Conservation (phyloP, 2,113 vertebrate species). For the Saccopteryx bilineata region DNA sequence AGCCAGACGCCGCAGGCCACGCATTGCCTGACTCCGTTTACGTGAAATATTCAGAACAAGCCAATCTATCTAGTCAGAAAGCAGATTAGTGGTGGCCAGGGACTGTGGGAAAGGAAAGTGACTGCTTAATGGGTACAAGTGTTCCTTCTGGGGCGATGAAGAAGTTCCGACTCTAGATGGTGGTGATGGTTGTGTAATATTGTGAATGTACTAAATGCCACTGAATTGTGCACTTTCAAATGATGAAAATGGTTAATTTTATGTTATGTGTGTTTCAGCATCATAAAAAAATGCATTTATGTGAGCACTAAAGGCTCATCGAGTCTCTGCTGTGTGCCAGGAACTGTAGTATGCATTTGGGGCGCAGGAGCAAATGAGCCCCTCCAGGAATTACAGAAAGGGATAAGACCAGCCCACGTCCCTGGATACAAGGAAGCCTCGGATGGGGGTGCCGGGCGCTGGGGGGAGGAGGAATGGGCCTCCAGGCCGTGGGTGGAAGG, state of each 20-base stretch:
- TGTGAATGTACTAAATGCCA: background rate
- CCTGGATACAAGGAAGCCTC: background rate
- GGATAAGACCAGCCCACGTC: background rate
- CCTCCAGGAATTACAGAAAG: background rate
- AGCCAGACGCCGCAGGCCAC: background rate
- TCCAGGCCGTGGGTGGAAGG: background rate
- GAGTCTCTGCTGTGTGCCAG: background rate
- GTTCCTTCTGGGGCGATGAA: background rate
- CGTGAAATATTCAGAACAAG: background rate
- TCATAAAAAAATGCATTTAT: background rate
- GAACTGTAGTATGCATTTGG: background rate
- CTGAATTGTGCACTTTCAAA: background rate
- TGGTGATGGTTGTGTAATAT: accelerated
- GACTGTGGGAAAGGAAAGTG: background rate
- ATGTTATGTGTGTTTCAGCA: background rate
- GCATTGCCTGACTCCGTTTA: background rate
- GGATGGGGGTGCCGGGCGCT: background rate
- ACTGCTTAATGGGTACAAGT: too few species aligned
- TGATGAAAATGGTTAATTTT: background rate
- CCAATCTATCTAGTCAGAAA: background rate
- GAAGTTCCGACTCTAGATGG: background rate
- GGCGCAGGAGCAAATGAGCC: background rate
- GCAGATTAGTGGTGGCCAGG: background rate
- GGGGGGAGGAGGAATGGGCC: background rate
- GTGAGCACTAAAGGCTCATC: background rate